phyloP scores from a whole-genome alignment of 2,888 invertebrate species.

The Drosophila lacicola region DNA sequence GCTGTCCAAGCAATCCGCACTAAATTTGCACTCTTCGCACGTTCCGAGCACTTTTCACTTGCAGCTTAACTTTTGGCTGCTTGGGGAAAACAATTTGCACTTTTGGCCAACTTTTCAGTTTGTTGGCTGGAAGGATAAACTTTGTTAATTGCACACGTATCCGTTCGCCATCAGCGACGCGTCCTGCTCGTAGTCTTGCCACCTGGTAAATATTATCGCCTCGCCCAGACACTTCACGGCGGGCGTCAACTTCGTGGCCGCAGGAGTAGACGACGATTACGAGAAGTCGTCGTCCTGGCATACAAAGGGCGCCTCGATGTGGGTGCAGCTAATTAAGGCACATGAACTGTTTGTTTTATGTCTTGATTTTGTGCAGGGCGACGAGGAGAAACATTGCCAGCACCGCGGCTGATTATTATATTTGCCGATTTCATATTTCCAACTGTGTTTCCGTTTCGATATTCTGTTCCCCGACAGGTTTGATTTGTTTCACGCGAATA shows the following conservation, averaged over 20 bases:
- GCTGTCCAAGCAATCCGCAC: neutral
- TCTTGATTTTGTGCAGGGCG: conserved; percentile 46
- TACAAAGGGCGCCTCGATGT: conserved; percentile 6
- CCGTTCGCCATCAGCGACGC: conserved; percentile 22
- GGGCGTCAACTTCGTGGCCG: conserved; percentile 10
- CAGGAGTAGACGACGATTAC: conserved; percentile 11
- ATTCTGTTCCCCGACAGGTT: conserved; percentile 40
- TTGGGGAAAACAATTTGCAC: conserved; percentile 71
- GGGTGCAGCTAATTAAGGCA: conserved; percentile 67
- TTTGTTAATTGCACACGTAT: conserved; percentile 49
- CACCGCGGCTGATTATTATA: conserved; percentile 55
- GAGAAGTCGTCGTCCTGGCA: conserved; percentile 17
- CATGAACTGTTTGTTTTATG: conserved; percentile 67
- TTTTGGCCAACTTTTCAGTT: conserved; percentile 48
- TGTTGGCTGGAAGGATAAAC: conserved; percentile 23
- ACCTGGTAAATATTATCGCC: conserved; percentile 53
- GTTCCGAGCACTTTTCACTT: conserved; percentile 28
- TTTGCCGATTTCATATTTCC: conserved; percentile 47
- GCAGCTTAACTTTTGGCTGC: conserved; percentile 38
- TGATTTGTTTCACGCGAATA: conserved; percentile 80
- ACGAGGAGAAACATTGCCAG: conserved; percentile 34
- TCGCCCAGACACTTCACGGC: conserved; percentile 45
- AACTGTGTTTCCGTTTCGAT: conserved; percentile 22
- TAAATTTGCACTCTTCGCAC: conserved; percentile 15
- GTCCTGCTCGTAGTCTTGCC: conserved; percentile 45